phyloP scores from a whole-genome alignment of 1,140 invertebrate genomes.

The Bombus pyrosoma region DNA sequence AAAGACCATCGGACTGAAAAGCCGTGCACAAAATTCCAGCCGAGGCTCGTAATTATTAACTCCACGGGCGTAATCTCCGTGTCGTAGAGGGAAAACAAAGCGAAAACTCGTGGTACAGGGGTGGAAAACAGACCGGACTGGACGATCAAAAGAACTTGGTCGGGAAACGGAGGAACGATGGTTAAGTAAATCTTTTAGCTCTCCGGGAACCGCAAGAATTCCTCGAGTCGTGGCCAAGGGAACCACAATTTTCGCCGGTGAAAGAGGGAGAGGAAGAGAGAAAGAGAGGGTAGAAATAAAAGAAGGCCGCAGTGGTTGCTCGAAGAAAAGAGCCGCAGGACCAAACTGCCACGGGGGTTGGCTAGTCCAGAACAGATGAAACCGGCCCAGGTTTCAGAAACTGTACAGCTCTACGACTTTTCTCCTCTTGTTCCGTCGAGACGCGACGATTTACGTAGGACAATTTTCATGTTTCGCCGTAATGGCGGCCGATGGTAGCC shows the following conservation, averaged over 20 bases:
- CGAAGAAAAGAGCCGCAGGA: constrained; percentile 17
- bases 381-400: neutral
- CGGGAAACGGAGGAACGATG: constrained; percentile 15
- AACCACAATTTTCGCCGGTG: constrained; percentile 43
- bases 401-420: constrained; percentile 38
- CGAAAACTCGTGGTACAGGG: neutral
- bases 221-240: neutral
- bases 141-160: constrained; percentile 40
- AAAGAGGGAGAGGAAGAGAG: neutral
- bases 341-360: neutral
- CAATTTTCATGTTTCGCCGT: constrained; percentile 56
- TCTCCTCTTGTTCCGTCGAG: constrained; percentile 28
- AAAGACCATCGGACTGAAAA: neutral
- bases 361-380: constrained; percentile 3
- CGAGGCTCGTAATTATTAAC: constrained; percentile 33
- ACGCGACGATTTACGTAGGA: constrained; percentile 56
- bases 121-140: neutral
- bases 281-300: constrained; percentile 21
- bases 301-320: constrained; percentile 3
- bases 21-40: neutral
- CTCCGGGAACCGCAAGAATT: constrained; percentile 41
- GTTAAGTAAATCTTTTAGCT: constrained; percentile 54
- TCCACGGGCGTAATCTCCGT: constrained; percentile 29
- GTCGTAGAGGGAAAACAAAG: constrained; percentile 16
- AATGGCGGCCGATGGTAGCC: constrained; percentile 42